phyloP scores from a whole-genome alignment of 1,140 invertebrate species.

The Drosophila pallidifrons region DNA sequence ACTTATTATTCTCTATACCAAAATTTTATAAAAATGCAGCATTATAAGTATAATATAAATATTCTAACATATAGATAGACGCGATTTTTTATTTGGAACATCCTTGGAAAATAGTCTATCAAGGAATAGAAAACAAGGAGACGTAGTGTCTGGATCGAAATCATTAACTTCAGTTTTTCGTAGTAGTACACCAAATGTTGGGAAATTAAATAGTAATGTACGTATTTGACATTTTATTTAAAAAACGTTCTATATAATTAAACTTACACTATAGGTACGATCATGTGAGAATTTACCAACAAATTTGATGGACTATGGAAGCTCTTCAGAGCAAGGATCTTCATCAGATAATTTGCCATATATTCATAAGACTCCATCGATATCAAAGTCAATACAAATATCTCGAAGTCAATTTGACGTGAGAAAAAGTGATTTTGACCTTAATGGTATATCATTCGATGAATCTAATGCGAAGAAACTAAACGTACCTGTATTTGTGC shows the following conservation, averaged over 20 bases:
- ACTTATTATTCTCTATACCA: too few species aligned
- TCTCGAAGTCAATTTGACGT: constrained; percentile 83
- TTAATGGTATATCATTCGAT: constrained; percentile 46
- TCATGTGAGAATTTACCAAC: constrained; percentile 78
- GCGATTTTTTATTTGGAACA: constrained; percentile 90
- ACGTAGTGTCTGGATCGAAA: constrained; percentile 51
- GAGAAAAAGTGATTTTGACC: constrained; percentile 86
- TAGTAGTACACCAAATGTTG: constrained; percentile 29
- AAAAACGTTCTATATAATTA: not conserved
- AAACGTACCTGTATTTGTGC: constrained; percentile 91
- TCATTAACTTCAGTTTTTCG: constrained; percentile 70
- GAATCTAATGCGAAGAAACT: constrained; percentile 46
- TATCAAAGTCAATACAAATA: constrained; percentile 42
- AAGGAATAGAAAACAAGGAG: constrained; percentile 87
- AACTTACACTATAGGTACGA: constrained; percentile 53
- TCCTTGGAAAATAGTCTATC: constrained; percentile 92
- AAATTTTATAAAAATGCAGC: too few species aligned
- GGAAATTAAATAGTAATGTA: constrained; percentile 69
- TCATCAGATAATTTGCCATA: constrained; percentile 25
- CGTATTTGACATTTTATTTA: not conserved
- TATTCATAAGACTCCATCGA: constrained; percentile 45
- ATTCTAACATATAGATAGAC: constrained; percentile 29
- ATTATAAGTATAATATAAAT: not conserved
- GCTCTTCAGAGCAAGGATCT: not conserved
- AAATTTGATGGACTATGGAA: constrained; percentile 40